Base-by-base conservation (phyloP, 2,113 vertebrate species). In the Halcyon senegalensis region DNA sequence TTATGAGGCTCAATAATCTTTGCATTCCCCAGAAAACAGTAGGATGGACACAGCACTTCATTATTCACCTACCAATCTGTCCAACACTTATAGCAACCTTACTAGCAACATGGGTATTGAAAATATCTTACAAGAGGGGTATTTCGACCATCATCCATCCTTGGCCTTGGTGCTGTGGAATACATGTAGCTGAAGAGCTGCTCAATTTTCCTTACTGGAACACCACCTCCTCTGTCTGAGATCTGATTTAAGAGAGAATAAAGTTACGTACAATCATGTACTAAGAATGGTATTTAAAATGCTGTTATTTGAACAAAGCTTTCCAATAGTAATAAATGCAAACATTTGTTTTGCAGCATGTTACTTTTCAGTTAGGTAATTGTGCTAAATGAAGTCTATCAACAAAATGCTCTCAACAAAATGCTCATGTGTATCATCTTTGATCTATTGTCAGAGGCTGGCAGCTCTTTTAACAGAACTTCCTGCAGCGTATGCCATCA, bases 111-210 rank as follows among this genome's bases (percentile, higher is more conserved):
- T 4, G 2, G 53, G 9, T 18, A 89, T 17, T 75, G 58, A 60
- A 84, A 89, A 19, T 50, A 17, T 92, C 98, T 99, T 98, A 99
- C 99, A 98, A 99, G 97, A 41, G 99, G 99, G 18, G 99, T 98
- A 15, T 99, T 99, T 50, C 99, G 98, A 30, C 96, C 97, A 74
- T 98, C 98, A 90, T 99, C 98, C 82, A 97, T 83, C 44, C 98
- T 98, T 1, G 99, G 99, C 16, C 97, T 99, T 7, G 99, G 99
- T 27, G 99, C 99, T 0, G 99, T 99, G 89, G 99, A 99, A 96
- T 99, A 99, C 92, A 98, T 99, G 95, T 99, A 99, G 97, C 99
- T 99, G 25, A 99, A 99, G 13, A 99, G 98, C 28, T 89, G 98
- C 87, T 99, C 99, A 5, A 98, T 99, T 97, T 99, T 99, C 94